Conservation (phyloP, 2,113 vertebrate species). For the Phyllostomus discolor region DNA sequence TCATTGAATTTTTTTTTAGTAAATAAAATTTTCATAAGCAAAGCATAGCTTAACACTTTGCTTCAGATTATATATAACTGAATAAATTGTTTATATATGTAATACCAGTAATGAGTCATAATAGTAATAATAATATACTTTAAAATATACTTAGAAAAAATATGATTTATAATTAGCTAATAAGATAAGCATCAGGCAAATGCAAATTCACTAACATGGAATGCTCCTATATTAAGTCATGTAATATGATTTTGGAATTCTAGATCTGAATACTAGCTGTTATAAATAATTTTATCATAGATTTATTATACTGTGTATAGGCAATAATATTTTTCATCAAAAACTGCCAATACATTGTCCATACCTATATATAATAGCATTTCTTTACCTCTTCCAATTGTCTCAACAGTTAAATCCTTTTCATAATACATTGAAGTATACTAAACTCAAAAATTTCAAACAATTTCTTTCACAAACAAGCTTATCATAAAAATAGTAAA, state of each 20-base stretch:
- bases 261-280: not conserved
- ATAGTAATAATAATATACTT: not conserved
- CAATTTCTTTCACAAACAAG: not conserved
- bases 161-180: not conserved
- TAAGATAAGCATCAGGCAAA: not conserved
- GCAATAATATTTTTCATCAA: not conserved
- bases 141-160: not conserved
- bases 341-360: not conserved
- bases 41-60: not conserved
- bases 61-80: not conserved
- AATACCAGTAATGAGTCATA: not conserved
- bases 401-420: not conserved
- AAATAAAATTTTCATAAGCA: not conserved
- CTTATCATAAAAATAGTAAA: not conserved
- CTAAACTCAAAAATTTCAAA: not conserved
- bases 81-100: not conserved
- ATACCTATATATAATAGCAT: not conserved
- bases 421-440: not conserved
- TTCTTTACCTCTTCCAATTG: not conserved
- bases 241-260: not conserved
- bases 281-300: not conserved
- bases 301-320: not conserved
- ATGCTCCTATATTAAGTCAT: not conserved
- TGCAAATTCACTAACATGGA: not conserved
- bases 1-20: not conserved